These are phyloP conservation scores for Pelvicachromis taeniatus DNA, from an alignment of 2,113 vertebrate species.

Conservation along the genomic window DNA sequence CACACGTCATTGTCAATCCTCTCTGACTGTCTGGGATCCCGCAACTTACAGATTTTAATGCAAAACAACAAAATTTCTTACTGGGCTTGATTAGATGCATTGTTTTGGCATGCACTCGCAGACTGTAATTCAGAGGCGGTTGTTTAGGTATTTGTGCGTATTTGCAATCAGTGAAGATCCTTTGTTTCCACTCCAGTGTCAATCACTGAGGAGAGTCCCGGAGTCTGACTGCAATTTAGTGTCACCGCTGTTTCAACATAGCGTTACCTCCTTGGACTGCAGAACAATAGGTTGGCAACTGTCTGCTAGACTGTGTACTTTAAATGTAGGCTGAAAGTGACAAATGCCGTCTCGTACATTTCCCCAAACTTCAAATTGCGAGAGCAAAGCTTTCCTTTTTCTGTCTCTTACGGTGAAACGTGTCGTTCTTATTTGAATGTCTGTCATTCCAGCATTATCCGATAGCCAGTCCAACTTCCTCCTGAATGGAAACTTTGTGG, in stretches of 20 bases:
- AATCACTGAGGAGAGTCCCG: constrained; percentile 12
- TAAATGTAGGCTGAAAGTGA: constrained; percentile 9
- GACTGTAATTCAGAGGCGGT: constrained; percentile 15
- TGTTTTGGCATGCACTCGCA: constrained; percentile 10
- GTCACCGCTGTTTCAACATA: constrained; percentile 17
- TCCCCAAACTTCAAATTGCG: neutral
- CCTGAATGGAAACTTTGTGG: constrained; percentile 96
- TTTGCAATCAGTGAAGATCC: constrained; percentile 9
- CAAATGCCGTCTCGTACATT: neutral
- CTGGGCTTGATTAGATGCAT: constrained; percentile 34
- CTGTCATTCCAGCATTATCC: constrained; percentile 81
- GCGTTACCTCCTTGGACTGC: neutral
- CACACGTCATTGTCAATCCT: neutral
- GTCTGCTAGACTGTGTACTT: constrained; percentile 34
- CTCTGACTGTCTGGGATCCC: neutral
- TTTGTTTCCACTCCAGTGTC: constrained; percentile 36
- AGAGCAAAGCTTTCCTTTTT: neutral
- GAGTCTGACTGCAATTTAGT: constrained; percentile 30
- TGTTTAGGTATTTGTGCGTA: constrained; percentile 17
- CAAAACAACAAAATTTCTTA: constrained; percentile 39
- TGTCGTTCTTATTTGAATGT: neutral
- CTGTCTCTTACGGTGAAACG: neutral
- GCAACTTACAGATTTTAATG: neutral
- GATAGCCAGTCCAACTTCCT: constrained; percentile 87
- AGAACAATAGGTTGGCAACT: constrained; percentile 20